A percentile compares a stretch with the other conserved stretches of the same genome.
phyloP scores from a whole-genome alignment of 2,113 vertebrate genomes.

The Brevimyrus niger region DNA sequence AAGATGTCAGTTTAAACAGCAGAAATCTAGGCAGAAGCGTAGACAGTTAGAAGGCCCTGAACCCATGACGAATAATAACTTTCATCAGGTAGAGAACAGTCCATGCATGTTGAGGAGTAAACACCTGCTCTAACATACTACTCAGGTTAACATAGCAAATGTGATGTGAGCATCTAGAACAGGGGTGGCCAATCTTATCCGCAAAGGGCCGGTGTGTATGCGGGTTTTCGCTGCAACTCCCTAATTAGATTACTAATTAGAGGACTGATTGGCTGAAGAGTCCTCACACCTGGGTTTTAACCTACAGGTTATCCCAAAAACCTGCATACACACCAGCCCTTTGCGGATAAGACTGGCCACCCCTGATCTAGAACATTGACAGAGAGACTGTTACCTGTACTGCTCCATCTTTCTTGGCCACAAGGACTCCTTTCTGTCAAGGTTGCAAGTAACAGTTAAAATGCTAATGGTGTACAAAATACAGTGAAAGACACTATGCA shows the following conservation, averaged over 20 bases:
- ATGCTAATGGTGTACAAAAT: not conserved
- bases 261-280: too few species aligned
- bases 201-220: too few species aligned
- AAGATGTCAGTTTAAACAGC: not conserved
- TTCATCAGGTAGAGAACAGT: not conserved
- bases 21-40: not conserved
- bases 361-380: not conserved
- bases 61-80: not conserved
- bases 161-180: not conserved
- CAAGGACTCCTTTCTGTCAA: constrained; percentile 23
- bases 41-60: not conserved
- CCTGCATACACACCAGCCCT: too few species aligned
- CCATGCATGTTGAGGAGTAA: not conserved
- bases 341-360: too few species aligned
- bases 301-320: too few species aligned
- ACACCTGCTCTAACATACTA: not conserved
- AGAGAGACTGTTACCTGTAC: constrained; percentile 53
- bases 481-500: not conserved
- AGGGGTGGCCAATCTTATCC: too few species aligned
- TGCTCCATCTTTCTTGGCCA: constrained; percentile 62
- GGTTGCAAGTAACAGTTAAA: constrained; percentile 35
- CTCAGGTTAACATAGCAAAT: not conserved
- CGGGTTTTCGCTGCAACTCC: too few species aligned
- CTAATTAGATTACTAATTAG: too few species aligned
- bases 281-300: too few species aligned